These are phyloP conservation scores for Recurvirostra avosetta DNA, from an alignment of 2,113 vertebrate genomes.

Conservation along the genomic window DNA sequence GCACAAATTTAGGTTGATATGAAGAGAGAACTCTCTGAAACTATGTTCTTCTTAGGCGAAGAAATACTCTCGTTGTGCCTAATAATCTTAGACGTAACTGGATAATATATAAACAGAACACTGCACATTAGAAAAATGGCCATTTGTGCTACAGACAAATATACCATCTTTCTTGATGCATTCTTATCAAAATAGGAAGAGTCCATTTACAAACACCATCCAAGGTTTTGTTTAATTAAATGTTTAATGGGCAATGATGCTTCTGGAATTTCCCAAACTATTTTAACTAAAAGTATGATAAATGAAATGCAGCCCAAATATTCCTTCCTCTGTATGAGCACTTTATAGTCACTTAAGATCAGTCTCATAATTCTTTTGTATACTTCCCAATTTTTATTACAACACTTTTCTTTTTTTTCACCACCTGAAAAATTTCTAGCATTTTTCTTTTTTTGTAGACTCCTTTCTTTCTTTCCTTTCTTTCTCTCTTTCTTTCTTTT, in stretches of 20 bases:
- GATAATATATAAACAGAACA: not conserved
- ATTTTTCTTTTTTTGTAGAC: not conserved
- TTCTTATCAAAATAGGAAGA: not conserved
- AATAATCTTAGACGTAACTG: not conserved
- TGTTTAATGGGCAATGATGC: not conserved
- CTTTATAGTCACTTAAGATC: not conserved
- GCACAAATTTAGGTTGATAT: not conserved
- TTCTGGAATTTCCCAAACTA: not conserved
- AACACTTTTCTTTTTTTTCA: not conserved
- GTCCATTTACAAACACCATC: fast-evolving
- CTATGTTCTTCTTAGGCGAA: not conserved
- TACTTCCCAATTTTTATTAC: not conserved
- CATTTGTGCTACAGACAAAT: not conserved
- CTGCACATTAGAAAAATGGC: not conserved
- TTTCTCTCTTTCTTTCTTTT: fast-evolving
- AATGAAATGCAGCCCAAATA: not conserved
- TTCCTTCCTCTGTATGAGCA: fast-evolving
- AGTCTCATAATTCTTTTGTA: not conserved
- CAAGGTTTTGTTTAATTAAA: not conserved
- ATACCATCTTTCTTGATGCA: not conserved
- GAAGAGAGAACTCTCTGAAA: not conserved
- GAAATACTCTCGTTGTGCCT: not conserved
- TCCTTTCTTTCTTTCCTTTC: not conserved
- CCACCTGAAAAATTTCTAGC: fast-evolving
- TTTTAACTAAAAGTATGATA: not conserved